phyloP scores from a whole-genome alignment of 2,888 invertebrate genomes.

The Calliscelio sp. region DNA sequence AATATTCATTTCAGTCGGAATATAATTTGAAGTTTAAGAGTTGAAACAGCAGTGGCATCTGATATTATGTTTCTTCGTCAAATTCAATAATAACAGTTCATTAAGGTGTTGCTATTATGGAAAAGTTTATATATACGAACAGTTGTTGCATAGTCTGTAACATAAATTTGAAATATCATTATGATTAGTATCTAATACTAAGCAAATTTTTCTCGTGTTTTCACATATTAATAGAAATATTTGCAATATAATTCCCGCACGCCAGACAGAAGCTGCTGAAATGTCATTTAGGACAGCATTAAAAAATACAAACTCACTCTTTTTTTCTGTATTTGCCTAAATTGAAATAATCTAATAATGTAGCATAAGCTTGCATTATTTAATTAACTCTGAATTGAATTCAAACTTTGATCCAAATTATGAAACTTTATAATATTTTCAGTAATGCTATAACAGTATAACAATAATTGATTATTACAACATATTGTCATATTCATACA shows the following conservation, averaged over 20 bases:
- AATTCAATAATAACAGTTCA: background rate
- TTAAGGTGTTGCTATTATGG: background rate
- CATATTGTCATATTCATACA: constrained; percentile 12
- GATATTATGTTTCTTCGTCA: background rate
- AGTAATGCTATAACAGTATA: constrained; percentile 42
- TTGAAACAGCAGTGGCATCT: background rate
- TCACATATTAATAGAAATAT: too few relatives aligned
- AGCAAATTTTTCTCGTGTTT: too few relatives aligned
- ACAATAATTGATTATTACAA: constrained; percentile 41
- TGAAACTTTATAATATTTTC: constrained; percentile 60
- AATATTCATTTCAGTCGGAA: background rate
- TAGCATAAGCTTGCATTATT: constrained; percentile 23
- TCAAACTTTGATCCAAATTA: constrained; percentile 57
- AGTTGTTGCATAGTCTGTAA: too few relatives aligned
- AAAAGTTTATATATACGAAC: too few relatives aligned
- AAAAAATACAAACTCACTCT: background rate
- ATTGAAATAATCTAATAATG: constrained; percentile 43
- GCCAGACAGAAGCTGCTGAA: too few relatives aligned
- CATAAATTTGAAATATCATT: too few relatives aligned
- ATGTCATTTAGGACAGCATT: too few relatives aligned
- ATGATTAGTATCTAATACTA: too few relatives aligned
- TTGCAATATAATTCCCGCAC: too few relatives aligned
- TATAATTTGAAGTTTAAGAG: background rate
- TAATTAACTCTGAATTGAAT: constrained; percentile 20
- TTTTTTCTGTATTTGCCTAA: background rate